Percentiles rank a stretch among this genome's conserved stretches.
These are phyloP conservation scores for Hylaeus volcanicus DNA, from an alignment of 1,140 invertebrate genomes.

Conservation along the genomic window DNA sequence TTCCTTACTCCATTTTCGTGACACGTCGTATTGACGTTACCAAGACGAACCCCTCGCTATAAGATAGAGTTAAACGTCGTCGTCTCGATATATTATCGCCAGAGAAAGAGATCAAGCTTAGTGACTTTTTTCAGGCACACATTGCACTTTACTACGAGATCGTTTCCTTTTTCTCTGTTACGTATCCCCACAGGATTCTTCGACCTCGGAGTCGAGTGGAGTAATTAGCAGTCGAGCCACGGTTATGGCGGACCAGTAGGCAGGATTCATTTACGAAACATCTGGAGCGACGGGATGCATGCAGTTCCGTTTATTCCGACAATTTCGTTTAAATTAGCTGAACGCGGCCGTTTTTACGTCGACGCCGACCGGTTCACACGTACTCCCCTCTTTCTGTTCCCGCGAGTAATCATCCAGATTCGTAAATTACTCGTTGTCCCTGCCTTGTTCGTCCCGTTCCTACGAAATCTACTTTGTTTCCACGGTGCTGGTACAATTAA, in stretches of 20 bases:
- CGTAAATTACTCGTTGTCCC: constrained; percentile 60
- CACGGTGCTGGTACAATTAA: constrained; percentile 28
- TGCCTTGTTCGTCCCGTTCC: constrained; percentile 22
- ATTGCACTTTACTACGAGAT: not conserved
- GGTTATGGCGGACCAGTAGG: constrained; percentile 44
- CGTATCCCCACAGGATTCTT: constrained; percentile 22
- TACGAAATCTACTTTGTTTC: constrained; percentile 57
- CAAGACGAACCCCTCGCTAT: too few relatives aligned
- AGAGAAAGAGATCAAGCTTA: too few relatives aligned
- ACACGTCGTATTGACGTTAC: too few relatives aligned
- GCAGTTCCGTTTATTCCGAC: constrained; percentile 79
- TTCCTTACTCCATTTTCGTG: too few relatives aligned
- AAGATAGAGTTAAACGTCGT: too few relatives aligned
- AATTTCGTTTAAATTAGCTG: constrained; percentile 78
- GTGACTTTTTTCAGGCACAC: too few relatives aligned
- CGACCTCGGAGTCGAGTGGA: constrained; percentile 15
- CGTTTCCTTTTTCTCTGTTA: constrained; percentile 29
- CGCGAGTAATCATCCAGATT: constrained; percentile 68
- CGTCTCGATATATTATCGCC: too few relatives aligned
- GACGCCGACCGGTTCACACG: constrained; percentile 76
- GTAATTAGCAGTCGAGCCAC: constrained; percentile 60
- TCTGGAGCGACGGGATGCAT: constrained; percentile 76
- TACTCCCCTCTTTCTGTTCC: constrained; percentile 61
- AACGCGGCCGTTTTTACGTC: constrained; percentile 74
- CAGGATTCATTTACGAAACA: constrained; percentile 76